phyloP scores from a whole-genome alignment of 2,797 vertebrate species.

The Muraenolepis orangiensis region DNA sequence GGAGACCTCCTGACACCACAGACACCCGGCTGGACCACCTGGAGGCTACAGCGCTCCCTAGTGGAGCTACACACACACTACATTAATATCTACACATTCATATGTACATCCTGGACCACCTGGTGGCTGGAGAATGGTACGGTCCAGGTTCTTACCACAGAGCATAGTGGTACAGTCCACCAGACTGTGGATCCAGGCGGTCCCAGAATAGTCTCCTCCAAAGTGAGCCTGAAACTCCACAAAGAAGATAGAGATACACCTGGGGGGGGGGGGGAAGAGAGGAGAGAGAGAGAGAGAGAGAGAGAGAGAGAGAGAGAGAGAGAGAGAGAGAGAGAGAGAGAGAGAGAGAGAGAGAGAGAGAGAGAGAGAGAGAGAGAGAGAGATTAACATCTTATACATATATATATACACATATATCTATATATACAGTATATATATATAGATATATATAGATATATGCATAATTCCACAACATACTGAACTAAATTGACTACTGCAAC shows the following conservation, averaged over 20 bases:
- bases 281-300: too few species aligned
- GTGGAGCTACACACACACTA: constrained; percentile 70
- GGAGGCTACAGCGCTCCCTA: constrained; percentile 89
- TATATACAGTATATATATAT: too few species aligned
- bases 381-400: too few species aligned
- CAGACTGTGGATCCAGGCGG: constrained; percentile 95
- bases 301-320: too few species aligned
- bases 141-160: constrained; percentile 76
- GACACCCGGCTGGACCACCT: constrained; percentile 84
- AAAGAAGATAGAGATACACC: constrained; percentile 95
- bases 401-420: neutral
- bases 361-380: neutral
- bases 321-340: too few species aligned
- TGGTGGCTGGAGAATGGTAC: neutral
- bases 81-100: too few species aligned
- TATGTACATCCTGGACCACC: neutral
- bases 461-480: neutral
- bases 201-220: constrained; percentile 85
- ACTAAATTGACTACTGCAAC: too few species aligned
- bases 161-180: constrained; percentile 94
- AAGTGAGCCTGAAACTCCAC: constrained; percentile 93
- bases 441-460: too few species aligned
- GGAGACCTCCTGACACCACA: constrained; percentile 88
- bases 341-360: constrained; percentile 11
- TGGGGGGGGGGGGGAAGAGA: constrained; percentile 59